Base-by-base conservation (phyloP, 2,113 vertebrate species). In the Helogale parvula region DNA sequence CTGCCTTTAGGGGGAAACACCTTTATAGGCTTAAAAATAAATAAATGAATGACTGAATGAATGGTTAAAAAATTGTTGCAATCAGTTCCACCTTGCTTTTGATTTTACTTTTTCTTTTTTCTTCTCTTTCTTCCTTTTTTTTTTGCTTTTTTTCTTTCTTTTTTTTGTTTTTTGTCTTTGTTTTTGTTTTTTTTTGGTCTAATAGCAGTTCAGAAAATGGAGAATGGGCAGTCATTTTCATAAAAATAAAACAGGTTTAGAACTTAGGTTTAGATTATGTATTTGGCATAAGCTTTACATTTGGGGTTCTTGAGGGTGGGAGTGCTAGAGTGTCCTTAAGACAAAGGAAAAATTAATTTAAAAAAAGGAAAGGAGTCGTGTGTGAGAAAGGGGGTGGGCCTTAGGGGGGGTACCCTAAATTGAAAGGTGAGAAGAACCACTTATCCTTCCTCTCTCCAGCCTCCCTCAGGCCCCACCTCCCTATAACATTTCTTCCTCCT, bases 1-100 rank as follows among this genome's bases (percentile, higher is more conserved):
- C 93, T 98, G 95, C 92, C 95, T 98, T 97, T 91, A 89, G 92
- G 96, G 92, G 88, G 65, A 93, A 97, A 97, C 72, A 97, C 83
- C 93, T 97, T 96, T 87, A 85, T 50, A 89, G 93, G 91, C 82
- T 76, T 93, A 80, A 96, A 96, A 96, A 95, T 94, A 96, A 97
- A 97, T 74, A 87, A 96, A 81, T 98, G 69, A 93, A 86, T 95
- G 38, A 38, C 38, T 38, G 71, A 90, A 86, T 60, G 85, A 90
- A 86, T 96, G 74, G 41, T 94, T 97, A 83, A 84, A 93, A 95
- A 97, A 52, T 52, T 16, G 41, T 77, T 91, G 82, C 65, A 84
- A 50, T 97, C 81, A 10, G n/a, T 72, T 19, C 92, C 96, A 93
- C 71, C 88, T 97, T 74, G 76, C 69, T 91, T 96, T 97, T 95